Conservation (phyloP, 1,140 invertebrate genomes). For the Cherax destructor region DNA sequence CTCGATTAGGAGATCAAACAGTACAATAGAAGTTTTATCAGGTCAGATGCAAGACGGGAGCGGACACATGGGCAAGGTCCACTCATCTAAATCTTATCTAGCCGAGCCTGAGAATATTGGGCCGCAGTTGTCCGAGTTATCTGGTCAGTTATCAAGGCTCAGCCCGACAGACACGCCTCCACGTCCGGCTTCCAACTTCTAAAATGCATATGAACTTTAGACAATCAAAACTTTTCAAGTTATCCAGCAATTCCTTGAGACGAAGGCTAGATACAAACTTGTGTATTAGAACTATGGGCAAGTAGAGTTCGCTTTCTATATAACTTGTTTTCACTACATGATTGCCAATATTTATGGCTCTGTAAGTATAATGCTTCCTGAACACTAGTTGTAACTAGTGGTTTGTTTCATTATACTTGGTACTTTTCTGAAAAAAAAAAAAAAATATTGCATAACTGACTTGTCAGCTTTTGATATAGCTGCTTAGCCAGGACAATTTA, state of each 20-base stretch:
- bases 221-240: conserved; percentile 4
- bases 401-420: neutral
- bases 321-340: neutral
- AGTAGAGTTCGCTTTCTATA: neutral
- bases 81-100: neutral
- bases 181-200: neutral
- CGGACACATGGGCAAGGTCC: too few relatives aligned
- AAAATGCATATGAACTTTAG: neutral
- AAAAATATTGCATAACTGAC: neutral
- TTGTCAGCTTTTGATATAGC: neutral
- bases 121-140: neutral
- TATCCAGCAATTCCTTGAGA: neutral
- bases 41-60: too few relatives aligned
- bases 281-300: neutral
- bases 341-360: too few relatives aligned
- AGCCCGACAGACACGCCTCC: neutral
- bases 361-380: neutral
- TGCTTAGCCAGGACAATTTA: neutral
- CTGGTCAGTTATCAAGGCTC: neutral
- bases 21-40: too few relatives aligned
- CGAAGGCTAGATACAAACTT: neutral
- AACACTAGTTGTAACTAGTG: neutral
- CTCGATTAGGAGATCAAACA: too few relatives aligned
- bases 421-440: neutral
- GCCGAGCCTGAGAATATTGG: neutral